phyloP scores from a whole-genome alignment of 2,888 invertebrate species.

The Oeneis ivallda region DNA sequence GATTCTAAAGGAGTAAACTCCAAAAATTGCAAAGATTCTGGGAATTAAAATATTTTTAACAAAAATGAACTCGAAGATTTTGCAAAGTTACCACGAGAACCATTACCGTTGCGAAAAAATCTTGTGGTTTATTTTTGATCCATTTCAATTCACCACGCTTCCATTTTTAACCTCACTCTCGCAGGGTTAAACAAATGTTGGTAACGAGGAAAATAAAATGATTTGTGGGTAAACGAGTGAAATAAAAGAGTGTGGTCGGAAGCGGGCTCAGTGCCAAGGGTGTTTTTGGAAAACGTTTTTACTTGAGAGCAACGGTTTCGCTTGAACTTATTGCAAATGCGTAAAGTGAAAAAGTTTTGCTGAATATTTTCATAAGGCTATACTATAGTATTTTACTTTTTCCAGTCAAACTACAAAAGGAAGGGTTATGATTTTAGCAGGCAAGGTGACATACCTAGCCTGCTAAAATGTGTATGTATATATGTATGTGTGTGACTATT shows the following conservation, averaged over 20 bases:
- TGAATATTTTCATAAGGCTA: neutral
- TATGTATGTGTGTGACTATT: too few relatives aligned
- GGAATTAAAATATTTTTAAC: too few relatives aligned
- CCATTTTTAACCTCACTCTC: neutral
- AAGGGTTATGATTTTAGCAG: too few relatives aligned
- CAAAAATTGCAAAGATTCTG: too few relatives aligned
- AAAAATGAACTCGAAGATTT: neutral
- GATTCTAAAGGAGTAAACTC: too few relatives aligned
- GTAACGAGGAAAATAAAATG: constrained; percentile 29
- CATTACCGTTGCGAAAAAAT: neutral
- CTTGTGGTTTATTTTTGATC: constrained; percentile 1
- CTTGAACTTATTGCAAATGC: neutral
- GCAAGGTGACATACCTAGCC: too few relatives aligned
- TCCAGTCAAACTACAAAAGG: too few relatives aligned
- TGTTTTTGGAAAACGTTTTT: constrained; percentile 37
- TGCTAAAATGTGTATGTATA: too few relatives aligned
- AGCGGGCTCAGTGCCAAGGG: constrained; percentile 42
- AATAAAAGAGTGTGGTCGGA: constrained; percentile 39
- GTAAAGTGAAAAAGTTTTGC: neutral
- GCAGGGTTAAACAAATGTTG: constrained; percentile 6
- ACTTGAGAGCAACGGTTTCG: constrained; percentile 25
- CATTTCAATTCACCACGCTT: neutral
- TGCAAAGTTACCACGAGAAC: neutral
- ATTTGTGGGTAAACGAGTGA: constrained; percentile 40
- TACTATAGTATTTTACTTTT: neutral